phyloP scores from a whole-genome alignment of 2,888 invertebrate genomes.

The Dyspetes luteomarginatus region DNA sequence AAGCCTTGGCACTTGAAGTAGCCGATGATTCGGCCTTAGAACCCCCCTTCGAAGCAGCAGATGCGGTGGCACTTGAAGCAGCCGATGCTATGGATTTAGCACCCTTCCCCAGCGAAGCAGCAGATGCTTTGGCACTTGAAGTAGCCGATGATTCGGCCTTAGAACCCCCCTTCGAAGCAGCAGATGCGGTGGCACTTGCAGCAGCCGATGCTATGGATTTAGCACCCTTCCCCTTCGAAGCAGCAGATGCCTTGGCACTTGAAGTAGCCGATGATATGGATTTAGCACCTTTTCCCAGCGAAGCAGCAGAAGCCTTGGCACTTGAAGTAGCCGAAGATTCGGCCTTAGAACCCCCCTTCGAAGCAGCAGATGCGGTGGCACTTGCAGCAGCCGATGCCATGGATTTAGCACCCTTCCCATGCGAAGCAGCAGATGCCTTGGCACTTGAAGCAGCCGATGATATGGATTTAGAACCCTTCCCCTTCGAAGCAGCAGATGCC shows the following conservation, averaged over 20 bases:
- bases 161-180: not conserved
- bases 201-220: not conserved
- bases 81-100: not conserved
- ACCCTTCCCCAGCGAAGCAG: not conserved
- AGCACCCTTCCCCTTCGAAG: not conserved
- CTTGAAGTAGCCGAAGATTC: not conserved
- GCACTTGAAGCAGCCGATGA: not conserved
- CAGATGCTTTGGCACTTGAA: not conserved
- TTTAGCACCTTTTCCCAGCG: not conserved
- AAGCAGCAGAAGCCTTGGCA: not conserved
- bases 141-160: not conserved
- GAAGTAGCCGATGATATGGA: not conserved
- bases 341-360: not conserved
- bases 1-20: not conserved
- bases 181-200: not conserved
- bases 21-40: not conserved
- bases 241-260: not conserved
- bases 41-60: not conserved
- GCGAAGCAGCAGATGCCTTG: not conserved
- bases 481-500: not conserved
- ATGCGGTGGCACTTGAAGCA: not conserved
- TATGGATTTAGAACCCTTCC: not conserved
- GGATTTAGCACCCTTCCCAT: not conserved
- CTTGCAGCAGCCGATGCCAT: not conserved
- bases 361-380: not conserved